Base-by-base conservation (phyloP, 2,888 invertebrate species). In the Eurois occulta region DNA sequence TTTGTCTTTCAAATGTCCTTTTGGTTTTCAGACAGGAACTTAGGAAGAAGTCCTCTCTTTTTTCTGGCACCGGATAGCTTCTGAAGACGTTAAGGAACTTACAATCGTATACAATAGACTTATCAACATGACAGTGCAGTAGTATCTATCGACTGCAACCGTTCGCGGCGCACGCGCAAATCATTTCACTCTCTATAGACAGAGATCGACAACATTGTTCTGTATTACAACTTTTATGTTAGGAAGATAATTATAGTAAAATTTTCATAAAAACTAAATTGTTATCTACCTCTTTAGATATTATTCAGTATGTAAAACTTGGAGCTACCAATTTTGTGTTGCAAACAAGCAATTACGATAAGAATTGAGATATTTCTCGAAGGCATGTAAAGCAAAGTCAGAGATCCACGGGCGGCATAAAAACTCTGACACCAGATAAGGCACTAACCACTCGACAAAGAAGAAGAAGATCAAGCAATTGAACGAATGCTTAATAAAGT, bases 111-210 rank as follows among this genome's bases (percentile, higher is more conserved):
- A 80, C 41, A 78, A 70, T 46, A 62, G 24, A 77, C 11, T 64
- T 62, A 58, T 64, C 72, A 73, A 73, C 38, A 83, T 73, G 65
- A 64, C 70, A 81, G 38, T 66, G 71, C 64, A 80, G 89, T 83
- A 88, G 89, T 86, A 78, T 58, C 80, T 72, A 80, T 75, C 90
- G 89, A 91, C 90, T 92, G 91, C 90, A 86, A 67, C 78, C 72
- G 73, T 80, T 77, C 75, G 75, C 77, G 81, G 89, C 91, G 91
- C 94, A 92, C 91, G 93, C 93, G 94, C 90, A 91, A 77, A 90
- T 95, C 96, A 96, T 96, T 96, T 96, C 96, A 96, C 96, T 96
- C 96, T 96, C 96, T 94, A 93, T 93, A 87, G 89, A 68, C 94
- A 94, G 92, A 66, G 87, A 86, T 89, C 10, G 32, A 0, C 81